These are phyloP conservation scores for Plusia festucae DNA, from an alignment of 2,888 invertebrate species.

Conservation along the genomic window DNA sequence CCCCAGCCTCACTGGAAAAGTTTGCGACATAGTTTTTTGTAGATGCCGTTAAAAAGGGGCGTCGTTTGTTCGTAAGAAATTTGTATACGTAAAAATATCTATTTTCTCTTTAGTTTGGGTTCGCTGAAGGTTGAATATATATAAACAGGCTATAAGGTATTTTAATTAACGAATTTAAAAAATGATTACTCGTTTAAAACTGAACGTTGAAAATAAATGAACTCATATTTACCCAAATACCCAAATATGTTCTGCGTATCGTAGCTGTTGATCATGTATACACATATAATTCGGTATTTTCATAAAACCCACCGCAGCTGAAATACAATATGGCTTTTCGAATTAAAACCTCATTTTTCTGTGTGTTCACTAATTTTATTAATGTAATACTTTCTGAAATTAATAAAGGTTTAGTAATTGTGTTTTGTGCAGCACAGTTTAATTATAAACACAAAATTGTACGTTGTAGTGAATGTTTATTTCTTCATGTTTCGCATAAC, in stretches of 20 bases:
- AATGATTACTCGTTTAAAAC: background rate
- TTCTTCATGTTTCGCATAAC: conserved; percentile 87
- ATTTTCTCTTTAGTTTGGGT: background rate
- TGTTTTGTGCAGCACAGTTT: conserved; percentile 55
- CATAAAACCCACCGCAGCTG: background rate
- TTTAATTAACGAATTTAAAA: conserved; percentile 1
- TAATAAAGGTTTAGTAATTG: conserved; percentile 56
- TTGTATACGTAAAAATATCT: background rate
- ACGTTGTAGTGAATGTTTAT: conserved; percentile 60
- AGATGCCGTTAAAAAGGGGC: conserved; percentile 31
- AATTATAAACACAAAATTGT: conserved; percentile 53
- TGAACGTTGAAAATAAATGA: background rate
- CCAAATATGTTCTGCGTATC: background rate
- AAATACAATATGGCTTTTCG: background rate
- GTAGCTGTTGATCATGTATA: background rate
- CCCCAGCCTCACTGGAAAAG: conserved; percentile 51
- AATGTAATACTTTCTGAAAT: conserved; percentile 59
- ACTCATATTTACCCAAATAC: background rate
- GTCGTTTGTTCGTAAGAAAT: conserved; percentile 19
- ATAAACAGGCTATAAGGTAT: background rate
- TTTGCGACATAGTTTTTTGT: conserved; percentile 51
- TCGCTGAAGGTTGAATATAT: background rate
- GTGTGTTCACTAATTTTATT: conserved; percentile 58
- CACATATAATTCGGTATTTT: background rate
- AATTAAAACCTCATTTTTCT: conserved; percentile 46